phyloP scores from a whole-genome alignment of 53 echinoderm and acorn worm species.

The Crossaster papposus region DNA sequence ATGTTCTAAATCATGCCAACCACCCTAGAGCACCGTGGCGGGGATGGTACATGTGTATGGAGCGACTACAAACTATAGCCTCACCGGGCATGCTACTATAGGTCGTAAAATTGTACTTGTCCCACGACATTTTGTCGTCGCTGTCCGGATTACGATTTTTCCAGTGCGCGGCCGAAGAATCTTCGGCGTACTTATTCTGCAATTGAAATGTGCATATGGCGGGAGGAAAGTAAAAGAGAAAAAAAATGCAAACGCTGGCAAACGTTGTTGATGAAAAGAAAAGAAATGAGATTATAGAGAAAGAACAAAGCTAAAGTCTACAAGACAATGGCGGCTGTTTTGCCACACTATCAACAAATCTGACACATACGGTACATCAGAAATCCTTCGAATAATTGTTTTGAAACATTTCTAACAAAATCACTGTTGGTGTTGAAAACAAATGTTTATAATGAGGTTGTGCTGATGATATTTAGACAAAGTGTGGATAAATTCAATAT shows the following conservation, averaged over 20 bases:
- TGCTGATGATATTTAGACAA: too few relatives aligned
- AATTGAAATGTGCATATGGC: conserved; percentile 28
- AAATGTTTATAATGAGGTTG: too few relatives aligned
- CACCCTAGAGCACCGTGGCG: background rate
- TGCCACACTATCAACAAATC: too few relatives aligned
- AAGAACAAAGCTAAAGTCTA: background rate
- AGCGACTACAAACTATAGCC: background rate
- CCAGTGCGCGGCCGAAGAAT: conserved; percentile 90
- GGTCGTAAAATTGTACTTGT: conserved; percentile 91
- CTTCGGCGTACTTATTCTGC: conserved; percentile 88
- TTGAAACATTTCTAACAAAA: too few relatives aligned
- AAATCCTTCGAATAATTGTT: too few relatives aligned
- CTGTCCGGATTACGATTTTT: conserved; percentile 84
- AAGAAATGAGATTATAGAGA: background rate
- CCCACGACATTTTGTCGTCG: conserved; percentile 78
- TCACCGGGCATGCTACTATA: conserved; percentile 92
- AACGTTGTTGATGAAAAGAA: conserved; percentile 10
- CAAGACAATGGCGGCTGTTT: background rate
- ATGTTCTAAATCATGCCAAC: conserved; percentile 46
- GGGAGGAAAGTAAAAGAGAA: background rate
- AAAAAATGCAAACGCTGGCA: background rate
- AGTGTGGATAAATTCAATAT: too few relatives aligned
- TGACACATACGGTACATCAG: too few relatives aligned
- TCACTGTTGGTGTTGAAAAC: too few relatives aligned
- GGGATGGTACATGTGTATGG: background rate